Conservation (phyloP, 2,113 vertebrate genomes). For the Grammomys dolichurus region DNA sequence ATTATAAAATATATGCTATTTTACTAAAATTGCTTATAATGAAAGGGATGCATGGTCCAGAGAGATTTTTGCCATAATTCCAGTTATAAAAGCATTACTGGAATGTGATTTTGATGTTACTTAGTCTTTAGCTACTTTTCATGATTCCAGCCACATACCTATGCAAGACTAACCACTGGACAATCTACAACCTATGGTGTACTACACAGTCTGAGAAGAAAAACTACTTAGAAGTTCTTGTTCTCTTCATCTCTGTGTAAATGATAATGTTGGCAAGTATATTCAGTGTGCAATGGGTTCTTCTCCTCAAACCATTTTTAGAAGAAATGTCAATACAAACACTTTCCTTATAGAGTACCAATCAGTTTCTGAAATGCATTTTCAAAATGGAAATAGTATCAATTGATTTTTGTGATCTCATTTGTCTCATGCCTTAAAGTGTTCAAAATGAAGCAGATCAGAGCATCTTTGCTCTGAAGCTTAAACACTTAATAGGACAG, state of each 20-base stretch:
- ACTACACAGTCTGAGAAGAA: background rate
- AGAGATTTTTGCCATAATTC: background rate
- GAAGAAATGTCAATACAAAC: constrained; percentile 1
- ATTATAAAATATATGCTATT: constrained; percentile 48
- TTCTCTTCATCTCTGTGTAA: background rate
- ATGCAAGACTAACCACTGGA: background rate
- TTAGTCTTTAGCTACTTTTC: constrained; percentile 12
- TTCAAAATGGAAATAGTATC: background rate
- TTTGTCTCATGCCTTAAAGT: constrained; percentile 29
- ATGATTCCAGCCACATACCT: constrained; percentile 12
- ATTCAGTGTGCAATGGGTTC: background rate
- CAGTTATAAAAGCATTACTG: constrained; percentile 38
- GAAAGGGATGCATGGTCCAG: constrained; percentile 16
- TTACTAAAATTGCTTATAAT: constrained; percentile 51
- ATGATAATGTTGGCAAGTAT: background rate
- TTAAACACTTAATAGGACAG: constrained; percentile 12
- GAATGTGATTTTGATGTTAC: background rate
- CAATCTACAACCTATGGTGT: background rate
- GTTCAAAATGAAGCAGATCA: background rate
- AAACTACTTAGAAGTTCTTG: constrained; percentile 13
- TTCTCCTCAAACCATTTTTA: constrained; percentile 16
- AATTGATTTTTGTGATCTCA: background rate
- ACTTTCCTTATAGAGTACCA: background rate
- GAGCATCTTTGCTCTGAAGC: background rate
- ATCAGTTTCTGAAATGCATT: constrained; percentile 52